Evolutionary conservation across 2,888 invertebrate species (phyloP), one percentile per base, ranked within the genome.

Genomic region (Aporophyla nigra): DNA sequence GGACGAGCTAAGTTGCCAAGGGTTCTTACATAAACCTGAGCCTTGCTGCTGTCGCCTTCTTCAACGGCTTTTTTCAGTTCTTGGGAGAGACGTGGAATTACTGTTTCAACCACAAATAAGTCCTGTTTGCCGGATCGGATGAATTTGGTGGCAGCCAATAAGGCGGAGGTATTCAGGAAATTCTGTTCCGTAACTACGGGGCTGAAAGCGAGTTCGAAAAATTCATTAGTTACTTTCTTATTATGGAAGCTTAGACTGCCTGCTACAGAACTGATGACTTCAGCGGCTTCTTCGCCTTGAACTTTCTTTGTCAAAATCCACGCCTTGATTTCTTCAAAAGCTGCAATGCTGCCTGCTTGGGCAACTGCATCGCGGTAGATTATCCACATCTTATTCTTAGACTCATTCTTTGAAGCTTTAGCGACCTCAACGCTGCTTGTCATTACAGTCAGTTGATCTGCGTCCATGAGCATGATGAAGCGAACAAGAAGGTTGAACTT

Each of bases 1-100:
- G 97, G 97, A 90, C 98, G 97, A 61, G 97, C 98, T 56, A 97
- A 93, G 88, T 97, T 97, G 58, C 98, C 98, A 71, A 98, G 96
- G 63, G 98, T 97, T 73, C 97, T 95, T 68, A 97, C 97, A 93
- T 97, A 97, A 0, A 97, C 95, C 82, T 97, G 97, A 77, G 97
- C 97, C 87, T 96, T 97, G 72, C 94, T 94, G 78, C 96, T 97
- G 84, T 98, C 97, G 6, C 93, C 95, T 33, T 95, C 87, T 62
- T 96, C 89, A 14, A 98, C 93, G n/a, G 98, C 97, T 63, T 96
- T 87, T 65, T 96, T 93, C 54, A 98, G 90, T 84, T 97, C 93
- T 72, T 97, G 88, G 12, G 94, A 91, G 51, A 98, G 93, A 89
- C 97, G 96, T 2, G 98, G 98, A 59, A 98, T 96, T 75, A 98